These are phyloP conservation scores for Steinernema khuongi DNA, from an alignment of 1,140 invertebrate species.

Conservation along the genomic window DNA sequence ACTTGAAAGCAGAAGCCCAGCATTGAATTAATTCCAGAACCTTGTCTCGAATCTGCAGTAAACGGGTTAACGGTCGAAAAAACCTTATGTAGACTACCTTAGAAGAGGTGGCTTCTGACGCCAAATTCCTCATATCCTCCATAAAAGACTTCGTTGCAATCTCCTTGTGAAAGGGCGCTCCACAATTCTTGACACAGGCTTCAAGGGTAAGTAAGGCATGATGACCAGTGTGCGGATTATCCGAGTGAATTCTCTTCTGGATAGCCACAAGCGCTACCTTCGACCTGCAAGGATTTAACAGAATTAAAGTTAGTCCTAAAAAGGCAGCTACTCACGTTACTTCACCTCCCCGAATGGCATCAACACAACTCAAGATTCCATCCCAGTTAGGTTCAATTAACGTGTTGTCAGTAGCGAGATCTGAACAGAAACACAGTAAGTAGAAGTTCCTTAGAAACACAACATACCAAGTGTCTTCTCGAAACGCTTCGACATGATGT, in stretches of 20 bases:
- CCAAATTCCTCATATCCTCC: slow-evolving; percentile 75
- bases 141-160: slow-evolving; percentile 85
- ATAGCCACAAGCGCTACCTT: slow-evolving; percentile 50
- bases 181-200: slow-evolving; percentile 96
- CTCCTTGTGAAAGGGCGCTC: slow-evolving; percentile 80
- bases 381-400: slow-evolving; percentile 58
- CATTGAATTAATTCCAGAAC: slow-evolving; percentile 88
- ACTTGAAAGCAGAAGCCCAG: slow-evolving; percentile 92
- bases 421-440: slow-evolving; percentile 31
- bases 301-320: neutral
- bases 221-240: slow-evolving; percentile 55
- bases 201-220: slow-evolving; percentile 70
- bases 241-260: slow-evolving; percentile 47
- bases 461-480: slow-evolving; percentile 37
- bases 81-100: slow-evolving; percentile 20
- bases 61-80: neutral
- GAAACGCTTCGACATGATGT: slow-evolving; percentile 37
- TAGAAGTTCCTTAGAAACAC: neutral
- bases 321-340: slow-evolving; percentile 44
- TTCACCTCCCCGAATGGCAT: slow-evolving; percentile 51
- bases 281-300: slow-evolving; percentile 37
- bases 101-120: slow-evolving; percentile 39
- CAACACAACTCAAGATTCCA: slow-evolving; percentile 53
- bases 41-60: slow-evolving; percentile 72
- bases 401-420: slow-evolving; percentile 51